These are phyloP conservation scores for Coremacera marginata DNA, from an alignment of 2,888 invertebrate genomes.

Conservation along the genomic window DNA sequence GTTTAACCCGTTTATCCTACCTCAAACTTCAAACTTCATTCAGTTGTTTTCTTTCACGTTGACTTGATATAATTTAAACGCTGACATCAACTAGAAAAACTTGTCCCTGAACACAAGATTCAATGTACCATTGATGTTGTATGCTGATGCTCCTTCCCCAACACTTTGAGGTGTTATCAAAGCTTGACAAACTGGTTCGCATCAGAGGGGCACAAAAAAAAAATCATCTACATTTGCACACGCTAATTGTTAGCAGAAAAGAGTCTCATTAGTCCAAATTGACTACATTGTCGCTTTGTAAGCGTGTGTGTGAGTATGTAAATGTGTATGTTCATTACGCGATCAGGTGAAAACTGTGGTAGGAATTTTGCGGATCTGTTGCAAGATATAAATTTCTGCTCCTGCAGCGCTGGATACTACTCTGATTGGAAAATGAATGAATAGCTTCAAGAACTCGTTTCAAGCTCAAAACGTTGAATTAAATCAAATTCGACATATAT, in stretches of 20 bases:
- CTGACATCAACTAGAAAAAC: background rate
- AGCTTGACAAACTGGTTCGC: background rate
- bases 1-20: background rate
- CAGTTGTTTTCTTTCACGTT: background rate
- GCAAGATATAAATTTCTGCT: too few species aligned
- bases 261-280: conserved; percentile 6
- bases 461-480: background rate
- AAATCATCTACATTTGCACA: conserved; percentile 7
- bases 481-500: background rate
- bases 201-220: background rate
- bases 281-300: background rate
- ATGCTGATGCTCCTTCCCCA: background rate
- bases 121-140: background rate
- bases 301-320: too few species aligned
- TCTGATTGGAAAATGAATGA: background rate
- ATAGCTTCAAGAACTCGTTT: background rate
- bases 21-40: background rate
- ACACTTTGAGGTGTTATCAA: background rate
- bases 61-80: conserved; percentile 1
- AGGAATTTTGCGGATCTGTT: too few species aligned
- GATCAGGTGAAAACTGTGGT: too few species aligned
- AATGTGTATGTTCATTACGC: too few species aligned
- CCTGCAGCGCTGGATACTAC: too few species aligned
- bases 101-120: background rate
- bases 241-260: conserved; percentile 2